Evolutionary conservation across 2,113 vertebrate species (phyloP), one percentile per base, ranked within the genome.

Genomic region (Sinocyclocheilus anophthalmus): DNA sequence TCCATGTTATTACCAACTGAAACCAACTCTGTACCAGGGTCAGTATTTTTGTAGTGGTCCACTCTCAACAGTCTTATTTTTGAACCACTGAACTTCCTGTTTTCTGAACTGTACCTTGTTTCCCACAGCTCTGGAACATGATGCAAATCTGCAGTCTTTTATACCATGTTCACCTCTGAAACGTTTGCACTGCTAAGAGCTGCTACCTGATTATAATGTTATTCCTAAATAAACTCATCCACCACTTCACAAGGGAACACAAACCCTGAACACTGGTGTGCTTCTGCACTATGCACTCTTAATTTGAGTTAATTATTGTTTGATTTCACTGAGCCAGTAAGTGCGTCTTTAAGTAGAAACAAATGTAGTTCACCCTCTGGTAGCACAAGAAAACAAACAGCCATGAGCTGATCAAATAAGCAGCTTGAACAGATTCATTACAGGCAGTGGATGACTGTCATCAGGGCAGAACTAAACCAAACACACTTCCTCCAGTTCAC

Each of bases 391-490:
- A 90, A 85, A 85, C 73, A 90, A 85, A 90, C 82, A 50, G 72
- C 18, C 55, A 26, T 82, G 65, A 76, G 37, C 73, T 87, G 70
- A 76, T 76, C 75, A 88, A 88, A 90, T 87, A 79, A 88, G 73
- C 89, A 86, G 70, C n/a, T 59, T 50, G 77, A 69, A 76, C 39
- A 87, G 83, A 84, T 86, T 87, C 87, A 87, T 90, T 88, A 85
- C 85, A 84, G 63, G 30, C 78, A n/a, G 22, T 42, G 50, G 63
- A 37, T 16, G n/a, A 82, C 65, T 86, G 69, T 87, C 78, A 86
- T 88, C 84, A 55, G 57, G 1, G 76, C 69, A 63, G 30, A 45
- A 76, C 22, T n/a, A 85, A 87, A 78, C 78, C 55, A 87, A 86
- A 85, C 85, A 88, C 85, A 83, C 45, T 61, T 81, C 79, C 61